Evolutionary conservation across 1,140 invertebrate species (phyloP).

Genomic region (Lepeophtheirus salmonis): DNA sequence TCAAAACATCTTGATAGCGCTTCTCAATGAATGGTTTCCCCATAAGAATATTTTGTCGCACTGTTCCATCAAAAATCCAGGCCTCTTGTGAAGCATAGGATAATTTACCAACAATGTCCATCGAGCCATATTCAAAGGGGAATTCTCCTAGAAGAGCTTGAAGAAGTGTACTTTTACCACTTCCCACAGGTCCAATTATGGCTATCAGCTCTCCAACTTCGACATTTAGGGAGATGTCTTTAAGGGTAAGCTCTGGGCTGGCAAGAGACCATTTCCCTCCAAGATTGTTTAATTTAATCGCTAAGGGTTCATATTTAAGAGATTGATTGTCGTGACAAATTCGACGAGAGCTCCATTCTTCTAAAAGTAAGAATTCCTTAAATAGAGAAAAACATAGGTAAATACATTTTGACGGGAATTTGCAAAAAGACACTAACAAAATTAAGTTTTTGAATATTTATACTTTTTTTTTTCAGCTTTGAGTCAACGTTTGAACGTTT

Average conservation of each 20-base stretch:
- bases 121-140: slow-evolving; percentile 40
- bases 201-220: slow-evolving; percentile 36
- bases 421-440: no score
- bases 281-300: no score
- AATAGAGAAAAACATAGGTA: no score
- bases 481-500: no score
- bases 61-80: slow-evolving; percentile 47
- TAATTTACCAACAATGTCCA: slow-evolving; percentile 52
- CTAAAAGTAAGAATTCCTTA: no score
- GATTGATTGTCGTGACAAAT: no score
- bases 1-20: slow-evolving; percentile 42
- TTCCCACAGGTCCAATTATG: slow-evolving; percentile 53
- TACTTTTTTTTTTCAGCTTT: no score
- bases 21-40: slow-evolving; percentile 44
- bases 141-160: slow-evolving; percentile 62
- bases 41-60: slow-evolving; percentile 72
- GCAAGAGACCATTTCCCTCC: background rate
- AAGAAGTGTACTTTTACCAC: slow-evolving; percentile 59
- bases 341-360: no score
- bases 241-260: slow-evolving; percentile 17
- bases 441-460: no score
- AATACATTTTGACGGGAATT: no score
- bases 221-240: slow-evolving; percentile 21
- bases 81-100: slow-evolving; percentile 81
- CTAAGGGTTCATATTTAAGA: no score